These are phyloP conservation scores for Hesperophylax magnus DNA, from an alignment of 1,140 invertebrate species.

Conservation along the genomic window DNA sequence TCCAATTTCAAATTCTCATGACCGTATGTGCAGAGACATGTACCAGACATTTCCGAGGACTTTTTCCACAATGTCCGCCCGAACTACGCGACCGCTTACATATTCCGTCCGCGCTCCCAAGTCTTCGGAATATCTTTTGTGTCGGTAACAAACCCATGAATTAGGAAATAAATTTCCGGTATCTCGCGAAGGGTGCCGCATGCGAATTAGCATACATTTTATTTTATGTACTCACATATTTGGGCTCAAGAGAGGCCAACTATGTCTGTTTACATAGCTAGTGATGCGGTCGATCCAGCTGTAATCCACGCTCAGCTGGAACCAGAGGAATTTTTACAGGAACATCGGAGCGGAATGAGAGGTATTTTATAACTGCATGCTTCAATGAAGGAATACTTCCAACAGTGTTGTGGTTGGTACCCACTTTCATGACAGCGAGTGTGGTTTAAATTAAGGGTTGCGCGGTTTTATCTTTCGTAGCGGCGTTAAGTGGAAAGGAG, in stretches of 20 bases:
- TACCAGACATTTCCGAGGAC: not conserved
- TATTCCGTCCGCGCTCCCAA: constrained; percentile 51
- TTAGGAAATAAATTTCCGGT: constrained; percentile 58
- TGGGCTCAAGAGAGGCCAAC: constrained; percentile 56
- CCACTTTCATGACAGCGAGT: too few relatives aligned
- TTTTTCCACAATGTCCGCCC: constrained; percentile 24
- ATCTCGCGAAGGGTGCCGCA: constrained; percentile 46
- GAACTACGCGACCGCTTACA: constrained; percentile 40
- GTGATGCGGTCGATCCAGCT: constrained; percentile 41
- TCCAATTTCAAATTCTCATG: not conserved
- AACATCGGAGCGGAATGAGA: not conserved
- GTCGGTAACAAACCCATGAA: constrained; percentile 58
- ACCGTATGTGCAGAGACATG: constrained; percentile 1
- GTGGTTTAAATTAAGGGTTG: too few relatives aligned
- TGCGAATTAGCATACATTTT: constrained; percentile 58
- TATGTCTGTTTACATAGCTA: constrained; percentile 57
- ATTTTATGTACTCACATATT: constrained; percentile 56
- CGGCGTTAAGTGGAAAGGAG: too few relatives aligned
- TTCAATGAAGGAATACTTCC: too few relatives aligned
- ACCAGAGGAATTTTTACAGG: not conserved
- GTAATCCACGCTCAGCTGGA: constrained; percentile 19
- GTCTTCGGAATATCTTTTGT: constrained; percentile 51
- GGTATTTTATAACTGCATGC: not conserved
- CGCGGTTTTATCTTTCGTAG: too few relatives aligned
- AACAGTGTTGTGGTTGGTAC: too few relatives aligned